A percentile compares a stretch with the other conserved stretches of the same genome.
These are phyloP conservation scores for Drosophila obscura DNA, from an alignment of 1,140 invertebrate species.

Conservation along the genomic window DNA sequence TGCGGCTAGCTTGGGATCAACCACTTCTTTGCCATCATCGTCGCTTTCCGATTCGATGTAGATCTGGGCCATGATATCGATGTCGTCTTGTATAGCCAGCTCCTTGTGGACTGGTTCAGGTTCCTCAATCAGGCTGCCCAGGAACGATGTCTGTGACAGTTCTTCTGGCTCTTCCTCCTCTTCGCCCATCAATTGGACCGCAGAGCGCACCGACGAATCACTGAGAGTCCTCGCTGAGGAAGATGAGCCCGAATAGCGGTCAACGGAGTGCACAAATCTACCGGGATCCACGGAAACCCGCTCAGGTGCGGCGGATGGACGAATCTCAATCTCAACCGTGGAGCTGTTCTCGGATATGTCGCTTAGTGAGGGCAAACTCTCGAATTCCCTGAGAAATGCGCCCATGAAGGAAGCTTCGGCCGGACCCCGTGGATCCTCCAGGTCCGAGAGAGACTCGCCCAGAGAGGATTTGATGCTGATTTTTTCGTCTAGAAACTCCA, in stretches of 20 bases:
- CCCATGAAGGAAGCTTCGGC: conserved; percentile 4
- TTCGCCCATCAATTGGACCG: background rate
- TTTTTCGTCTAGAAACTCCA: too few species aligned
- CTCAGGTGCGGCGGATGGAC: background rate
- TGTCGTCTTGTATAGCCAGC: conserved; percentile 8
- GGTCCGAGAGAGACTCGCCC: too few species aligned
- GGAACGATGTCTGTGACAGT: background rate
- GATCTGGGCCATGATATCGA: conserved; percentile 41
- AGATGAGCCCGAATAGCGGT: too few species aligned
- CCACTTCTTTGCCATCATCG: too few species aligned
- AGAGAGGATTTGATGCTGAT: too few species aligned
- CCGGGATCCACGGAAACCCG: background rate
- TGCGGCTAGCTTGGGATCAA: rapidly evolving
- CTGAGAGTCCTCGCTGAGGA: too few species aligned
- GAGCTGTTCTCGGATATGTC: conserved; percentile 24
- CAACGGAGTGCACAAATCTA: too few species aligned
- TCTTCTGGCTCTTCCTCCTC: conserved; percentile 16
- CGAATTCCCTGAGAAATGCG: conserved; percentile 22
- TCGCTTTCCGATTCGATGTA: background rate
- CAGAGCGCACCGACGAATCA: background rate
- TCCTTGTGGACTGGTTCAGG: background rate
- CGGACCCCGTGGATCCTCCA: too few species aligned
- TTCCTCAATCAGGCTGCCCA: conserved; percentile 25
- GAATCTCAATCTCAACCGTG: background rate
- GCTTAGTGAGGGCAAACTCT: conserved; percentile 28